Evolutionary conservation across 2,797 vertebrate genomes (phyloP).

Genomic region (Sparus aurata): DNA sequence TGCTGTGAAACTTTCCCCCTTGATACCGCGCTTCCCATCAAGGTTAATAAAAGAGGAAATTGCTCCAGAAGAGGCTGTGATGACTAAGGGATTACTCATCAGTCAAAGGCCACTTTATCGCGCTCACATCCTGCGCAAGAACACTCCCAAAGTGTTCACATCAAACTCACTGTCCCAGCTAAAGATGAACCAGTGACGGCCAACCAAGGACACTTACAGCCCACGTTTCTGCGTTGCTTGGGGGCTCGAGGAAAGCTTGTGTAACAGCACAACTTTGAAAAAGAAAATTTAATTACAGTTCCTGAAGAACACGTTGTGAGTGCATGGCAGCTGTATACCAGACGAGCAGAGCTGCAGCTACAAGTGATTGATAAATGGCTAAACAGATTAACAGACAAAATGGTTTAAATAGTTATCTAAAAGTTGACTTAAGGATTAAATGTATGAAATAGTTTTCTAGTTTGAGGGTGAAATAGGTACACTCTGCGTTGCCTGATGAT

Average conservation of each 20-base stretch:
- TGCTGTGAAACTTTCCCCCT: slow-evolving; percentile 67
- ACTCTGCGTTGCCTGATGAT: too few relatives aligned
- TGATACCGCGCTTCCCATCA: slow-evolving; percentile 58
- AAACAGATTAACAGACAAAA: too few relatives aligned
- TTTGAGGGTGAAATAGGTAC: too few relatives aligned
- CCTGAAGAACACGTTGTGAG: neutral
- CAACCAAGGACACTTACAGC: neutral
- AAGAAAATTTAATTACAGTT: neutral
- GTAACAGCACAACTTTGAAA: neutral
- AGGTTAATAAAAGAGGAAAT: slow-evolving; percentile 72
- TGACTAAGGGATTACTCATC: slow-evolving; percentile 64
- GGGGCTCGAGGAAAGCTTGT: neutral
- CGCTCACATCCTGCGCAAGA: slow-evolving; percentile 43
- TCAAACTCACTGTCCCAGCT: slow-evolving; percentile 45
- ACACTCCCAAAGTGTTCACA: slow-evolving; percentile 33
- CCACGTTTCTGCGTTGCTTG: neutral
- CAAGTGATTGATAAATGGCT: neutral
- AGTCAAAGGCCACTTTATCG: slow-evolving; percentile 64
- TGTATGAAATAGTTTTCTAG: too few relatives aligned
- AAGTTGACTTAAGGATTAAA: too few relatives aligned
- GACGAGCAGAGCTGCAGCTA: neutral
- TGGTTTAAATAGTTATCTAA: too few relatives aligned
- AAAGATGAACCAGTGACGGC: slow-evolving; percentile 17
- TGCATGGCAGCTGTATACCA: neutral
- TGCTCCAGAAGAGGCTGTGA: slow-evolving; percentile 56